phyloP scores from a whole-genome alignment of 2,113 vertebrate genomes.

The Caloenas nicobarica region DNA sequence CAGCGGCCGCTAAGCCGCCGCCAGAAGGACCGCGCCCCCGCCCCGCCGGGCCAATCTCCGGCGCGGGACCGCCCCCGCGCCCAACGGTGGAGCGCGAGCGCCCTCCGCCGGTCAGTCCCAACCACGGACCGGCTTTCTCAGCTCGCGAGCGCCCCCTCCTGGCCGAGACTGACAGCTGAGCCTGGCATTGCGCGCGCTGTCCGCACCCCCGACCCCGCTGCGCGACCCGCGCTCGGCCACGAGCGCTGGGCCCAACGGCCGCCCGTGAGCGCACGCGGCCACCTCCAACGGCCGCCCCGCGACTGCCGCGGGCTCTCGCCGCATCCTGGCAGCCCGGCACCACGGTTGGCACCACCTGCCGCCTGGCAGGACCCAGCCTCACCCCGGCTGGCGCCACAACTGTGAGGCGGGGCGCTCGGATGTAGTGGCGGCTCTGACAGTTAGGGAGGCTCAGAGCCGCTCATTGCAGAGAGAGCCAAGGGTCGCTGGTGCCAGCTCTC shows the following conservation, averaged over 20 bases:
- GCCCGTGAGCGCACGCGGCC: not conserved
- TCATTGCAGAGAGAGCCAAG: not conserved
- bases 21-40: not conserved
- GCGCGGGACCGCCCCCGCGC: not conserved
- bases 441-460: not conserved
- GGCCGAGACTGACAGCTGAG: not conserved
- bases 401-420: not conserved
- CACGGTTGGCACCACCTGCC: not conserved
- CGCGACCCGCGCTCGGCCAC: too few relatives aligned
- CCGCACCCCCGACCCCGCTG: too few relatives aligned
- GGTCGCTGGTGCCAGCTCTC: not conserved
- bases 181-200: too few relatives aligned
- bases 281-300: not conserved
- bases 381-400: not conserved
- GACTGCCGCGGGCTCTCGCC: too few relatives aligned
- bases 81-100: not conserved
- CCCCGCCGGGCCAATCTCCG: not conserved
- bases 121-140: too few relatives aligned
- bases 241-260: not conserved
- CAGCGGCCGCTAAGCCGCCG: too few relatives aligned
- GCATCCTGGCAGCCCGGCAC: not conserved
- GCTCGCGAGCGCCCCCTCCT: too few relatives aligned
- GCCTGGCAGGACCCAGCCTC: not conserved
- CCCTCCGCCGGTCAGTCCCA: not conserved
- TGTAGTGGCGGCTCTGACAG: not conserved